Evolutionary conservation across 37 sponge, comb jelly and placozoan species (phyloP), one percentile per base, ranked within the genome.

Genomic region (Chondrilla cf. caribensis): DNA sequence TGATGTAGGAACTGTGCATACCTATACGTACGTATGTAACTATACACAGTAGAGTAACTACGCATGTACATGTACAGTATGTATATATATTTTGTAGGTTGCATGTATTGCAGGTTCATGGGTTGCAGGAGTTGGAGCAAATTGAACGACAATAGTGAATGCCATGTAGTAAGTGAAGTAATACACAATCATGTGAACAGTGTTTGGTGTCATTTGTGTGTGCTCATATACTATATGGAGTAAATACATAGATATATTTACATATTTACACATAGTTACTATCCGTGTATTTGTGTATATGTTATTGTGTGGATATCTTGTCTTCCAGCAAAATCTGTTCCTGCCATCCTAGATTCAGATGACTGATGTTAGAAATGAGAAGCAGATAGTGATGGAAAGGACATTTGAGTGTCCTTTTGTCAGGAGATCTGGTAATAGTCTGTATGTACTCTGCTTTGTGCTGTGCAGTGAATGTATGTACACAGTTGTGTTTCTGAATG

Each of bases 351-450:
- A 92, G 41, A 78, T 43, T 35, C 71, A 86, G 70, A 32, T 83
- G n/a, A n/a, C n/a, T 28, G 89, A 83, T 18, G 70, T 75, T 37
- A 47, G 37, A 38, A 73, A 24, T 29, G 86, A 87, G 81, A 86
- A 84, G 67, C 89, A 92, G 84, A 86, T 81, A 54, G 89, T 88
- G n/a, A 85, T 92, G 89, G 89, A 92, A 78, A 79, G 82, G 62
- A 89, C 83, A n/a, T 92, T 92, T 83, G 93, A 92, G 81, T 75
- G 75, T 18, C 86, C 88, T 24, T 79, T 85, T 72, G 40, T 82
- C 1, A 51, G 36, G 58, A 8, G 31, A 28, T 58, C 5, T 57
- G 79, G 79, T 79, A 28, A 6, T 17, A 58, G 38, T 33, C 59
- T 25, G 40, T 58, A 21, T 15, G 14, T 14, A 6, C 22, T 78